Conservation (phyloP, 2,888 invertebrate genomes). For the Xanthorhoe spadicearia region DNA sequence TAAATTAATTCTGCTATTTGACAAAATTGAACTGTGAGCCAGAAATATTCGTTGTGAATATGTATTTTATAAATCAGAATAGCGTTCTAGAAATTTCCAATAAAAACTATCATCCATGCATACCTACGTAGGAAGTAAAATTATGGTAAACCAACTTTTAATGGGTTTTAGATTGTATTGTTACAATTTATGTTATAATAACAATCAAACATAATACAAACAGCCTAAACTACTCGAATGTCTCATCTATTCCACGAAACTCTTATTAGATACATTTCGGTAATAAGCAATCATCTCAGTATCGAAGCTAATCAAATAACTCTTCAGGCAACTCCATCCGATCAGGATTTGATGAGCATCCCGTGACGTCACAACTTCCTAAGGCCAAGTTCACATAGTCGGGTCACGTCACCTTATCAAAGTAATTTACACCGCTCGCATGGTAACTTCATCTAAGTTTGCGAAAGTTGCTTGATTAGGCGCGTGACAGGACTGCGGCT, state of each 20-base stretch:
- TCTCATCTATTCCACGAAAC: neutral
- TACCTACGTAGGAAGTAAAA: too few species aligned
- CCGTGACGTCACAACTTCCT: conserved; percentile 45
- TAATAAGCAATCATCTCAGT: conserved; percentile 8
- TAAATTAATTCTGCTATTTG: too few species aligned
- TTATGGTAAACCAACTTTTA: too few species aligned
- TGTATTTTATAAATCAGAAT: too few species aligned
- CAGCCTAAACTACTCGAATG: neutral
- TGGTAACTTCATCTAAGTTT: conserved; percentile 74
- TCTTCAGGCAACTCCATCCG: conserved; percentile 25
- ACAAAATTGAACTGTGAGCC: too few species aligned
- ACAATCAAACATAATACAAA: neutral
- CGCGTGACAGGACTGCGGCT: conserved; percentile 65
- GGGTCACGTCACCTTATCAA: conserved; percentile 70
- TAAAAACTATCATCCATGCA: too few species aligned
- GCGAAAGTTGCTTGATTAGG: conserved; percentile 73
- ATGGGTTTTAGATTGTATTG: too few species aligned
- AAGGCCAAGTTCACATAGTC: conserved; percentile 61
- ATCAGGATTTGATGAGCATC: conserved; percentile 36
- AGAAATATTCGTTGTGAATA: too few species aligned
- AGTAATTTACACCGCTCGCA: conserved; percentile 71
- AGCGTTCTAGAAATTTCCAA: too few species aligned
- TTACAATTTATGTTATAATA: too few species aligned
- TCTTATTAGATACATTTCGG: neutral
- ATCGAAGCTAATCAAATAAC: conserved; percentile 33